Conservation (phyloP, 1,140 invertebrate species). For the Drosophila nebulosa region DNA sequence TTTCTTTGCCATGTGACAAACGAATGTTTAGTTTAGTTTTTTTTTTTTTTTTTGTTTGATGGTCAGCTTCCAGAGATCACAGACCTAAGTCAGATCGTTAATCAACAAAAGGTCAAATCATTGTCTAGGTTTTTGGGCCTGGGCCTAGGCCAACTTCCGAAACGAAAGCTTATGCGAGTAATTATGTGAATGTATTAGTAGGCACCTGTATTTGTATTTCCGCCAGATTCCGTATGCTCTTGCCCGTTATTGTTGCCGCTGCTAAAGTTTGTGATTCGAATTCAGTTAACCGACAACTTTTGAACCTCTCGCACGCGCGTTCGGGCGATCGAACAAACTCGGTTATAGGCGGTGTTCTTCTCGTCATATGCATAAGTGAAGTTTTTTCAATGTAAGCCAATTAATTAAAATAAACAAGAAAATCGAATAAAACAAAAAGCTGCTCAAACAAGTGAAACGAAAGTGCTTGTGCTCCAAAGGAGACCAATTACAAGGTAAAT, state of each 20-base stretch:
- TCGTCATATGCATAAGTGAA: background rate
- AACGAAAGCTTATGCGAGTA: slow-evolving; percentile 22
- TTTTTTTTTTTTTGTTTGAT: slow-evolving; percentile 3
- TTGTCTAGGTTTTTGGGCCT: background rate
- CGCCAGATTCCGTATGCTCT: slow-evolving; percentile 31
- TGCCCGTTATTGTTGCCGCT: slow-evolving; percentile 17
- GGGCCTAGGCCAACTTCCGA: slow-evolving; percentile 17
- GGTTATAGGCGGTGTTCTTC: background rate
- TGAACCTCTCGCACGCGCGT: slow-evolving; percentile 62
- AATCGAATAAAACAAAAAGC: background rate
- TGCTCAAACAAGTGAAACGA: background rate
- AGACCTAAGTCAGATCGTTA: slow-evolving; percentile 20
- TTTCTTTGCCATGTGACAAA: background rate
- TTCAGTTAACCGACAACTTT: slow-evolving; percentile 70
- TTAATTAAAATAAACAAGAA: background rate
- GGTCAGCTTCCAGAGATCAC: slow-evolving; percentile 10
- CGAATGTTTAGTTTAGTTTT: background rate
- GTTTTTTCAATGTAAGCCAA: background rate
- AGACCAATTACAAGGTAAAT: background rate
- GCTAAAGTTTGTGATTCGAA: slow-evolving; percentile 43
- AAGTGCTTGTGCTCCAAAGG: background rate
- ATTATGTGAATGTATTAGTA: background rate
- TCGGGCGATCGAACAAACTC: slow-evolving; percentile 9
- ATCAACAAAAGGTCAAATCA: slow-evolving; percentile 5
- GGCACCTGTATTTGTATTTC: background rate